Conservation (phyloP, 2,888 invertebrate species). For the Gryllus longicercus region DNA sequence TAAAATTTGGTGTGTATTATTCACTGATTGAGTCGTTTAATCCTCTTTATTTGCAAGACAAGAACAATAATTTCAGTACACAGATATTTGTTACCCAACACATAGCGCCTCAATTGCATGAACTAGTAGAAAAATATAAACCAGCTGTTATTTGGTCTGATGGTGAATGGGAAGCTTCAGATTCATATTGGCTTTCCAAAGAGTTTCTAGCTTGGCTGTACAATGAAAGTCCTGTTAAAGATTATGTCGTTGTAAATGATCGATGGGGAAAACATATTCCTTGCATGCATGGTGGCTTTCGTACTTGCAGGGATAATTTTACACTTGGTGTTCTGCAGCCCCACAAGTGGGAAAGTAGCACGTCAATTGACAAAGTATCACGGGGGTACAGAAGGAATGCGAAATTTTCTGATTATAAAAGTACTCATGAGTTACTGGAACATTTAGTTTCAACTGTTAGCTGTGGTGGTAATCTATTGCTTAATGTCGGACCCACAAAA, state of each 20-base stretch:
- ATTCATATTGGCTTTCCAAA: conserved; percentile 78
- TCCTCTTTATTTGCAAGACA: conserved; percentile 72
- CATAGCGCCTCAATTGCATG: conserved; percentile 74
- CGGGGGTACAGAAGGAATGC: conserved; percentile 84
- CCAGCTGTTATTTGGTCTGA: conserved; percentile 89
- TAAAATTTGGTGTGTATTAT: conserved; percentile 81
- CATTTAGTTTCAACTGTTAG: conserved; percentile 75
- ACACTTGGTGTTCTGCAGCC: conserved; percentile 61
- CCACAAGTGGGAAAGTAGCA: conserved; percentile 95
- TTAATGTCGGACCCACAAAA: conserved; percentile 87
- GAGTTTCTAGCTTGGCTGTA: conserved; percentile 88
- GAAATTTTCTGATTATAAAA: conserved; percentile 62
- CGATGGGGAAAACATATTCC: conserved; percentile 80
- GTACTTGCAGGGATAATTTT: conserved; percentile 78
- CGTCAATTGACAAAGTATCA: conserved; percentile 81
- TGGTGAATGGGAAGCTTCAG: conserved; percentile 88
- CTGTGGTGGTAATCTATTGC: conserved; percentile 78
- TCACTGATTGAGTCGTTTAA: conserved; percentile 87
- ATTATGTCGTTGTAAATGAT: conserved; percentile 88
- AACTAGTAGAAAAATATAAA: conserved; percentile 56
- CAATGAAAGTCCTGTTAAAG: conserved; percentile 84
- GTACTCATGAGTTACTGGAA: conserved; percentile 63
- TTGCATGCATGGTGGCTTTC: conserved; percentile 86
- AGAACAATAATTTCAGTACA: conserved; percentile 58
- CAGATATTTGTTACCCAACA: conserved; percentile 67